Evolutionary conservation across 2,888 invertebrate genomes (phyloP), one percentile per base, ranked within the genome.

Genomic region (Campopleginae sp.): DNA sequence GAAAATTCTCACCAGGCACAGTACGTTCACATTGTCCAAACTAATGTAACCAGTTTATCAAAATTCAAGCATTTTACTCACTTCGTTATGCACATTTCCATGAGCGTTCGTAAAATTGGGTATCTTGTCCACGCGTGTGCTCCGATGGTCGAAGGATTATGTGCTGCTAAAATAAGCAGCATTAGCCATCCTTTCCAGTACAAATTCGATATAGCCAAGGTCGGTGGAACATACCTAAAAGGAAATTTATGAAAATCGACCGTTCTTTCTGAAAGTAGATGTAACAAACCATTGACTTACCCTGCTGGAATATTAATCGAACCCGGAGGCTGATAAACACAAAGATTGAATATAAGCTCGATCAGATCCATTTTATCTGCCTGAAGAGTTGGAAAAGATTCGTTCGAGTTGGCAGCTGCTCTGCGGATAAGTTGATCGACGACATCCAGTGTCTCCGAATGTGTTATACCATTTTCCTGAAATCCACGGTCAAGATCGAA

Each of bases 21-120:
- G n/a, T n/a, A n/a, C n/a, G 8, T 63, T 7, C 33, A 33, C n/a
- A 2, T 44, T 44, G 0, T 54, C 3, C 3, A 0, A 23, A 54
- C 3, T 54, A 0, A 23, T 23, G 8, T 3, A 12, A 51, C 17
- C 5, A 27, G 17, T 54, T n/a, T 23, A 4, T 63, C 44, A 14
- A 54, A 27, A 54, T 54, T n/a, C 19, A 51, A 19, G 8, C 10
- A 10, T 33, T 31, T 54, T 51, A 94, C 95, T 94, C 92, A 97
- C 96, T 97, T 98, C 12, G 99, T 99, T 92, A 99, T 99, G 90
- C 98, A 98, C 96, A 98, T 98, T 94, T 99, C 99, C 96, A 99
- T 98, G 87, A 99, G 95, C 90, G 97, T 96, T 86, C 97, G 95
- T 87, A 99, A 95, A 71, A 97, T 98, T 23, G 99, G 98, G 94